phyloP scores from a whole-genome alignment of 2,113 vertebrate species.

The Oenanthe oenanthe region DNA sequence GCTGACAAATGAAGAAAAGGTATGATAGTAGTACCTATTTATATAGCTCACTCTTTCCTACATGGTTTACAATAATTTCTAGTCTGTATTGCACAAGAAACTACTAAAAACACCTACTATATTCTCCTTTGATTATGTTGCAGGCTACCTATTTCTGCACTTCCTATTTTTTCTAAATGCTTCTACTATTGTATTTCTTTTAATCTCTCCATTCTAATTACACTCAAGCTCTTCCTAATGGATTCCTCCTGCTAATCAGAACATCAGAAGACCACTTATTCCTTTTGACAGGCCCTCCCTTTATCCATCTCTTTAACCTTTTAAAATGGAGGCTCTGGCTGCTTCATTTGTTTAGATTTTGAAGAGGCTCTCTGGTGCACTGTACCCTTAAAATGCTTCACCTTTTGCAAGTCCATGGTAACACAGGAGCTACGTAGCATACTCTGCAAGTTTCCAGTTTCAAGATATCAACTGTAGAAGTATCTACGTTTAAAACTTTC shows the following conservation, averaged over 20 bases:
- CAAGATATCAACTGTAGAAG: neutral
- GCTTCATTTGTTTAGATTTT: neutral
- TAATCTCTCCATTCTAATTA: neutral
- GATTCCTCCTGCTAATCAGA: neutral
- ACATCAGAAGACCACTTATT: neutral
- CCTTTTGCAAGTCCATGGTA: neutral
- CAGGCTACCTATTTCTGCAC: neutral
- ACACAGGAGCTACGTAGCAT: neutral
- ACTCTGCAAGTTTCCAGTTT: neutral
- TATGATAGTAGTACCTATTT: neutral
- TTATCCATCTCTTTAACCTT: neutral
- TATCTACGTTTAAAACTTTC: neutral
- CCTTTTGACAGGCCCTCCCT: neutral
- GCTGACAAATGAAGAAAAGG: neutral
- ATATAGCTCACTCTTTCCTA: neutral
- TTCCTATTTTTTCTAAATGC: neutral
- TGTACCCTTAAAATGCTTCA: neutral
- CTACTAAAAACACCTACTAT: neutral
- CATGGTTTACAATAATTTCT: neutral
- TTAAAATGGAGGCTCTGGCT: neutral
- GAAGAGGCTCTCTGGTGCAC: neutral
- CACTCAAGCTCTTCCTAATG: neutral
- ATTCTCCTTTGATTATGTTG: neutral
- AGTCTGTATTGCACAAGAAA: neutral
- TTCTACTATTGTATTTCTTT: neutral